Evolutionary conservation across 2,888 invertebrate species (phyloP).

Genomic region (Erebia aethiops): DNA sequence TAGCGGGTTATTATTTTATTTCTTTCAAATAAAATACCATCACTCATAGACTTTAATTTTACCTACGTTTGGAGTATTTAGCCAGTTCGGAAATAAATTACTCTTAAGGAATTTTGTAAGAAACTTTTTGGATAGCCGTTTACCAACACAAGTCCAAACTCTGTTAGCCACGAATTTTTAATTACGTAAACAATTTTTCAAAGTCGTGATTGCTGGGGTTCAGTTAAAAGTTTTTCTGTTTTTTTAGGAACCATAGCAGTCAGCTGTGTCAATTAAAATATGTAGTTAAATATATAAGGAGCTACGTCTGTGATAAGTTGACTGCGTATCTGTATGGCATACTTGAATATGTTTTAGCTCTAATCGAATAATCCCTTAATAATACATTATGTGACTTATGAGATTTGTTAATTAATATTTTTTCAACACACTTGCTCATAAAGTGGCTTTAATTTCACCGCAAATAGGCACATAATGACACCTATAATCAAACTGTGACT

Average conservation of each 20-base stretch:
- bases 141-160: constrained; percentile 35
- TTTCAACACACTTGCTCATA: too few relatives aligned
- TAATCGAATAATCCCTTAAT: too few relatives aligned
- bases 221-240: constrained; percentile 56
- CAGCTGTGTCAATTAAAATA: background rate
- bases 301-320: background rate
- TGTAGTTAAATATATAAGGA: background rate
- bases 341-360: too few relatives aligned
- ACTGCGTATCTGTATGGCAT: background rate
- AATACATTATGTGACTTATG: too few relatives aligned
- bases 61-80: background rate
- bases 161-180: constrained; percentile 51
- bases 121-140: constrained; percentile 39
- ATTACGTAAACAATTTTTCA: constrained; percentile 64
- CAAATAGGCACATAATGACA: too few relatives aligned
- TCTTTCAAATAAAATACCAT: background rate
- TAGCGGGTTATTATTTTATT: background rate
- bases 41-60: background rate
- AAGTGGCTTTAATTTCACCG: too few relatives aligned
- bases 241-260: constrained; percentile 13
- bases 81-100: constrained; percentile 30
- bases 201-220: constrained; percentile 62
- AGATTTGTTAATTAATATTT: too few relatives aligned
- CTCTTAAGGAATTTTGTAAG: constrained; percentile 29
- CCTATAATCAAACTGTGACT: too few relatives aligned